phyloP scores from a whole-genome alignment of 2,888 invertebrate species.

The Calameuta filiformis region DNA sequence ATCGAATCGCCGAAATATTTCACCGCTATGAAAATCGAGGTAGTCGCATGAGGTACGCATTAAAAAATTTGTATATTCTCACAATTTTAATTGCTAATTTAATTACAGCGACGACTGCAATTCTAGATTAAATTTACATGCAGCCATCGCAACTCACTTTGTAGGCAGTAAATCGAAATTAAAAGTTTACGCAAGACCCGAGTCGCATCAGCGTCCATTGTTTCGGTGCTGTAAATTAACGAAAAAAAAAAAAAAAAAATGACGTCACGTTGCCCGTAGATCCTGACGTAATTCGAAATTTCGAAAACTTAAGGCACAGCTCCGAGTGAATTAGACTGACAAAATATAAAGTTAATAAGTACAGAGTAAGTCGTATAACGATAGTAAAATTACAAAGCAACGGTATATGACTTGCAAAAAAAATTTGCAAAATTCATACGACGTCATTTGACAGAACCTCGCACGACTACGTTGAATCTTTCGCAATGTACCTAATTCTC shows the following conservation, averaged over 20 bases:
- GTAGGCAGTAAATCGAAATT: no score
- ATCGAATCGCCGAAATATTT: background rate
- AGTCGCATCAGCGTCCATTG: background rate
- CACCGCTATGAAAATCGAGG: background rate
- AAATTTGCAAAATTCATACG: background rate
- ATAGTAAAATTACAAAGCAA: background rate
- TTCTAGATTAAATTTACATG: no score
- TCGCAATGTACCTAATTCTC: background rate
- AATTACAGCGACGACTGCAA: no score
- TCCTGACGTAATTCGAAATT: background rate
- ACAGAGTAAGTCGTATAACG: background rate
- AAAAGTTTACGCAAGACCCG: no score
- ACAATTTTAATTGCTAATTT: no score
- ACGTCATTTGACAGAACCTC: background rate
- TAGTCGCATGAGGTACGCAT: background rate
- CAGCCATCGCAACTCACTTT: no score
- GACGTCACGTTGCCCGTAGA: background rate
- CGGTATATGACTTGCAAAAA: background rate
- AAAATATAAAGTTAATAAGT: background rate
- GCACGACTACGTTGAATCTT: background rate
- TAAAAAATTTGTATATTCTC: no score
- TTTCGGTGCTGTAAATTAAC: background rate
- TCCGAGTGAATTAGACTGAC: background rate
- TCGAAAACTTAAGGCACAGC: slow-evolving; percentile 2
- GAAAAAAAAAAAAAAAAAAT: background rate